Base-by-base conservation (phyloP, 1,140 invertebrate genomes). In the Mycetomoellerius zeteki region DNA sequence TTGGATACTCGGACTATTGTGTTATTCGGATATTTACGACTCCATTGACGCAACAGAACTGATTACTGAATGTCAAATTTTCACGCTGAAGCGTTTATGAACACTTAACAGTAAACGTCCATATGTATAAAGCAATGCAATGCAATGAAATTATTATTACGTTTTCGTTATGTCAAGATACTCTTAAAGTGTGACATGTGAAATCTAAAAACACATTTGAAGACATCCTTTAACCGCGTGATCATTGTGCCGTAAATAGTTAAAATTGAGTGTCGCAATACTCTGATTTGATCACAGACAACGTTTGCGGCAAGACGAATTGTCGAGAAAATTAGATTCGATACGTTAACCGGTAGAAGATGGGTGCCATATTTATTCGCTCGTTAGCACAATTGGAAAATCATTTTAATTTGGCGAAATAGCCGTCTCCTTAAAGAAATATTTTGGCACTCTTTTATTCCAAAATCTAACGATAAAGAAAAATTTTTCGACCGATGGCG, bases 311-410 rank as follows among this genome's bases (percentile, higher is more conserved):
- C 24, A 64, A 65, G 37, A 78, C 24, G n/a, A 43, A 65, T 47
- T 47, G 47, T 47, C 58, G 43, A 12, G 30, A 78, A 67, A 80
- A 80, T 78, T 65, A 78, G 76, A 65, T 80, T 67, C 27, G 62
- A 33, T n/a, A 5, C 47, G 60, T 80, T 52, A 80, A 80, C 60
- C 19, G 19, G 37, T 65, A 43, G 19, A 14, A 65, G 0, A 67
- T 52, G 30, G 52, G 33, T 19, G 33, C 4, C 3, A 33, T 24
- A 24, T 50, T 64, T 21, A 30, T 14, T 54, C 7, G 12, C 12
- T 2, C 27, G n/a, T 80, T 67, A 67, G 47, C 43, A 33, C 27
- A 52, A n/a, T 19, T 16, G 60, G 6, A 8, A 27, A 78, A 14
- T 52, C 24, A 50, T 16, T n/a, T 24, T 16, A 47, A 5, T 43